phyloP scores from a whole-genome alignment of 2,888 invertebrate genomes.

The Zele albiditarsus region DNA sequence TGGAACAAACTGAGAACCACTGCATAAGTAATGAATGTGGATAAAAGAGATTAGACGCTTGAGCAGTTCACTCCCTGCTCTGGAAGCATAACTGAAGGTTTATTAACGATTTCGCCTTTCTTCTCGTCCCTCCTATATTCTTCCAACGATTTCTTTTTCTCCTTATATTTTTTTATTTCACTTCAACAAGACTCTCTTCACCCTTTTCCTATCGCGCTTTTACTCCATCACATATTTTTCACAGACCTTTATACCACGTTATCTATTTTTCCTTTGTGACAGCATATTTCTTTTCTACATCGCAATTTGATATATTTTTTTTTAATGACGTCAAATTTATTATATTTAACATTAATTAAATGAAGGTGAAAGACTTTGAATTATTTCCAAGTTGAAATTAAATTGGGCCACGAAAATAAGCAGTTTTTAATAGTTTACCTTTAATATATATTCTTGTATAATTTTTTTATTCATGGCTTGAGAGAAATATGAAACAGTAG shows the following conservation, averaged over 20 bases:
- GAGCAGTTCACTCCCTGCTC: conserved; percentile 57
- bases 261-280: neutral
- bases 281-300: neutral
- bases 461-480: too few relatives aligned
- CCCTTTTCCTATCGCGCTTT: neutral
- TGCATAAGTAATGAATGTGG: conserved; percentile 64
- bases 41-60: conserved; percentile 66
- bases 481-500: too few relatives aligned
- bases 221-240: neutral
- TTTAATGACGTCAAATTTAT: neutral
- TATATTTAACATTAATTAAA: neutral
- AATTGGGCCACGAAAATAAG: neutral
- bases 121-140: conserved; percentile 21
- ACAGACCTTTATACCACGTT: neutral
- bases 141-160: conserved; percentile 8
- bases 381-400: neutral
- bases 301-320: neutral
- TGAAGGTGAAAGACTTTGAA: neutral
- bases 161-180: conserved; percentile 15
- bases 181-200: neutral
- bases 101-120: conserved; percentile 59
- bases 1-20: conserved; percentile 55
- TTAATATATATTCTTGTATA: too few relatives aligned
- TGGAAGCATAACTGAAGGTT: conserved; percentile 61
- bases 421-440: too few relatives aligned